Evolutionary conservation across 2,113 vertebrate species (phyloP).

Genomic region (Dipodomys stephensi): DNA sequence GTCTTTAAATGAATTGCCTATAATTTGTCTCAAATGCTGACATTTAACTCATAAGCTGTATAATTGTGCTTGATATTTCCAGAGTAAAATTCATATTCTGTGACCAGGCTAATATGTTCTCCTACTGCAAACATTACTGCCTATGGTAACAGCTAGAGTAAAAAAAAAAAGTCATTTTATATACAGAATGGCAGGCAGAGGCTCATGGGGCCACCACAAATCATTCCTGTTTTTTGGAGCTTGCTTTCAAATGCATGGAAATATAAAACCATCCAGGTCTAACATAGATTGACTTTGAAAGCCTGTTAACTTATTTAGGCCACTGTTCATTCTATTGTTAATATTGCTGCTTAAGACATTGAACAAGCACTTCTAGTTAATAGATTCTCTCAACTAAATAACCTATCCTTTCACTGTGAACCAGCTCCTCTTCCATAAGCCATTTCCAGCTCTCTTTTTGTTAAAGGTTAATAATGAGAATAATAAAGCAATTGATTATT

Average conservation of each 20-base stretch:
- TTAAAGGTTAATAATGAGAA: conserved; percentile 85
- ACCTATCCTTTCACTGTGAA: conserved; percentile 62
- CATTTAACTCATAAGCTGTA: conserved; percentile 86
- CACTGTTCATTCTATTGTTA: conserved; percentile 68
- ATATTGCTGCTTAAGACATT: conserved; percentile 72
- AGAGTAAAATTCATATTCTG: conserved; percentile 87
- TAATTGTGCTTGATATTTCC: conserved; percentile 85
- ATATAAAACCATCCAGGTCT: conserved; percentile 80
- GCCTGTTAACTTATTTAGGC: conserved; percentile 82
- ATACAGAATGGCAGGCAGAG: conserved; percentile 84
- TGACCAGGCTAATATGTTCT: conserved; percentile 86
- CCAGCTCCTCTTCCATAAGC: conserved; percentile 52
- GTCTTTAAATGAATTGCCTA: conserved; percentile 86
- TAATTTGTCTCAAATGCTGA: conserved; percentile 85
- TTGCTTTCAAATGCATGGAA: conserved; percentile 79
- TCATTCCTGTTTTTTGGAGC: conserved; percentile 83
- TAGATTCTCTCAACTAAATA: conserved; percentile 71
- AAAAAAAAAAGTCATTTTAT: conserved; percentile 85
- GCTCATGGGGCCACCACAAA: conserved; percentile 83
- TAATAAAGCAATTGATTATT: conserved; percentile 85
- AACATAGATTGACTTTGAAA: conserved; percentile 77
- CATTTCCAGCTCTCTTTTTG: conserved; percentile 41
- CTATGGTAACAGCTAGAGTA: conserved; percentile 85
- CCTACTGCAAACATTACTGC: conserved; percentile 86
- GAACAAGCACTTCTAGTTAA: conserved; percentile 72